phyloP scores from a whole-genome alignment of 2,113 vertebrate species.

The Bufo gargarizans region DNA sequence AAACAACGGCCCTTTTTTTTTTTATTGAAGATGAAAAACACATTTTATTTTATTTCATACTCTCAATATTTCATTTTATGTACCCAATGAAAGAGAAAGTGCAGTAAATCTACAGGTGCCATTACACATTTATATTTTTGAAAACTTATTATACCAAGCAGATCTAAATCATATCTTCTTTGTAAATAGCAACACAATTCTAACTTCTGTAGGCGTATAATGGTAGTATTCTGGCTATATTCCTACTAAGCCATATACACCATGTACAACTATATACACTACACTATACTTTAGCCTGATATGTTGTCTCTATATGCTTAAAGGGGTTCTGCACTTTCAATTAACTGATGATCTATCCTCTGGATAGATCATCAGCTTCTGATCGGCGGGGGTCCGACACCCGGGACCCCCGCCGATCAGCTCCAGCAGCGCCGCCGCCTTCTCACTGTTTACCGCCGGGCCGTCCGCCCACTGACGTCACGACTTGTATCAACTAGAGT shows the following conservation, averaged over 20 bases:
- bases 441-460: no score
- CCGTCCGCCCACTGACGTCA: no score
- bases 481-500: no score
- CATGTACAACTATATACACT: not conserved
- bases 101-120: slow-evolving; percentile 29
- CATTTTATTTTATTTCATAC: slow-evolving; percentile 36
- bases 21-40: slow-evolving; percentile 17
- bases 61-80: slow-evolving; percentile 36
- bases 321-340: no score
- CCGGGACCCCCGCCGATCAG: no score
- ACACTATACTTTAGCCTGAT: no score
- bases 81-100: slow-evolving; percentile 10
- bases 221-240: not conserved
- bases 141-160: slow-evolving; percentile 3
- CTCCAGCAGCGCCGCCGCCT: no score
- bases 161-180: not conserved
- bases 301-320: no score
- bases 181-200: slow-evolving; percentile 9
- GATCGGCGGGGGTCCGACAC: no score
- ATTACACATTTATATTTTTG: slow-evolving; percentile 3
- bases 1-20: not conserved
- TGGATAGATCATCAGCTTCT: no score
- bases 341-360: no score
- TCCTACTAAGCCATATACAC: not conserved
- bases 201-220: not conserved